A percentile compares a stretch with the other conserved stretches of the same genome.
Conservation (phyloP, 1,140 invertebrate species). For the Leguminivora glycinivorella region DNA sequence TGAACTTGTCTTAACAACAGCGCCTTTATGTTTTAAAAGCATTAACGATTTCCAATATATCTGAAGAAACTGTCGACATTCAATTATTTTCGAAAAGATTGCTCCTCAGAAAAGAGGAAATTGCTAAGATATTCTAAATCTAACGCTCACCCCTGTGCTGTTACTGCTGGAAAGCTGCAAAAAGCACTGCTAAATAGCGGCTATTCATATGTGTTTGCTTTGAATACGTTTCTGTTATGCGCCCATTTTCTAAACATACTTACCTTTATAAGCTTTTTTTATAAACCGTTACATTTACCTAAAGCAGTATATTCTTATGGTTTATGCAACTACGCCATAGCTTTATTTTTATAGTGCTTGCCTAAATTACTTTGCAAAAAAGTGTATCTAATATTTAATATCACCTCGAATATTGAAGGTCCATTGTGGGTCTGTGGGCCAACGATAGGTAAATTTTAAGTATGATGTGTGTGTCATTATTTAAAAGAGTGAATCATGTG, state of each 20-base stretch:
- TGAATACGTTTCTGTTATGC: background rate
- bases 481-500: background rate
- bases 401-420: slow-evolving; percentile 29
- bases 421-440: slow-evolving; percentile 1
- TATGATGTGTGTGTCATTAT: slow-evolving; percentile 26
- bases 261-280: background rate
- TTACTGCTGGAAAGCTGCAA: background rate
- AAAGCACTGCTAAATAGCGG: background rate
- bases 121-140: background rate
- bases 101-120: background rate
- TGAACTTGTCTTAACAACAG: too few relatives aligned
- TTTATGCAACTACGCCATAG: slow-evolving; percentile 1
- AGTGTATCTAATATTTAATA: background rate
- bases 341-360: background rate
- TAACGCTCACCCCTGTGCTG: background rate
- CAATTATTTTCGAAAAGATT: background rate
- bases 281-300: background rate
- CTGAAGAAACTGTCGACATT: background rate
- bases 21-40: too few relatives aligned
- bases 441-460: background rate
- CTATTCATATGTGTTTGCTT: background rate
- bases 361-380: slow-evolving; percentile 13
- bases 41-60: too few relatives aligned
- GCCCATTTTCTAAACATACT: background rate
- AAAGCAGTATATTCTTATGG: background rate